Evolutionary conservation across 2,113 vertebrate genomes (phyloP).

Genomic region (Apistogramma diplotaenia): DNA sequence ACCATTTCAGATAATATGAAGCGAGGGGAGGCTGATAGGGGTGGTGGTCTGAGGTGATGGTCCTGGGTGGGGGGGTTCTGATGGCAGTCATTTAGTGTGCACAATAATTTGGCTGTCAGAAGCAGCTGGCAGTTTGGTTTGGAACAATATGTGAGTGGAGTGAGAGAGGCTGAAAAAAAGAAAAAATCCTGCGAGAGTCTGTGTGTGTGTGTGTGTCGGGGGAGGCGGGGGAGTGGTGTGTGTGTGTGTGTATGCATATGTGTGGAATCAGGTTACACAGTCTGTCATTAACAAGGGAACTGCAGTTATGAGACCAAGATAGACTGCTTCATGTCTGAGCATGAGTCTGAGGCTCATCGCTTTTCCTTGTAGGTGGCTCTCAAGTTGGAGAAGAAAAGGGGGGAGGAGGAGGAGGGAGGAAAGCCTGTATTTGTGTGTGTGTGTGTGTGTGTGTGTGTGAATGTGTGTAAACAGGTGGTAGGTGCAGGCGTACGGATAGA

Average conservation of each 20-base stretch:
- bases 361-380: constrained; percentile 46
- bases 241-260: constrained; percentile 29
- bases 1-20: constrained; percentile 56
- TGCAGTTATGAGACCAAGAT: constrained; percentile 70
- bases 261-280: constrained; percentile 76
- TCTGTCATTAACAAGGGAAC: constrained; percentile 77
- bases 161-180: constrained; percentile 59
- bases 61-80: constrained; percentile 56
- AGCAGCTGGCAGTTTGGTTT: constrained; percentile 76
- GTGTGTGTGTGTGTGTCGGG: neutral
- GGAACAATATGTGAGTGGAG: constrained; percentile 74
- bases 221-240: neutral
- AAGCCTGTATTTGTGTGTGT: neutral
- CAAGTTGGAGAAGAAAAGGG: neutral
- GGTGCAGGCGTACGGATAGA: constrained; percentile 19
- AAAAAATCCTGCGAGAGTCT: constrained; percentile 24
- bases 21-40: neutral
- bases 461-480: constrained; percentile 1
- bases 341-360: constrained; percentile 62
- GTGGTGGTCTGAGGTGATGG: neutral
- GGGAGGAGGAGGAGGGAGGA: neutral
- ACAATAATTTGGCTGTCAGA: constrained; percentile 78
- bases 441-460: neutral
- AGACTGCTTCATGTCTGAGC: constrained; percentile 77
- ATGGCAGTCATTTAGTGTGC: constrained; percentile 72